These are phyloP conservation scores for Polydrusus cervinus DNA, from an alignment of 2,888 invertebrate genomes.

Conservation along the genomic window DNA sequence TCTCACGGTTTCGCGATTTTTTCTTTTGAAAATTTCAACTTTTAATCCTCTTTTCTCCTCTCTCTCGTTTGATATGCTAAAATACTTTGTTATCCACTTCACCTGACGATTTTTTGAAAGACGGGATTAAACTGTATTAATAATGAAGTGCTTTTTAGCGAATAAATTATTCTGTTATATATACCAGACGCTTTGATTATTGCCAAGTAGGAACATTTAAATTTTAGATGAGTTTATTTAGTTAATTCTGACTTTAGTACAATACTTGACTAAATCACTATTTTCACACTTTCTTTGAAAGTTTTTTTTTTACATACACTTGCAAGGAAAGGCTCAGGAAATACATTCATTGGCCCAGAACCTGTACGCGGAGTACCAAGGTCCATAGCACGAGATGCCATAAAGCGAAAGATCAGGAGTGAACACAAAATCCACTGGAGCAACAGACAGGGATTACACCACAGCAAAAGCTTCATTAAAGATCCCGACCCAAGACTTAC, in stretches of 20 bases:
- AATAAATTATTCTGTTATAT: constrained; percentile 37
- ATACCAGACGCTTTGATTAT: constrained; percentile 38
- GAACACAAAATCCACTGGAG: too few species aligned
- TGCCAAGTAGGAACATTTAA: constrained; percentile 32
- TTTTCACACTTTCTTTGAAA: too few species aligned
- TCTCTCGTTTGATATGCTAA: constrained; percentile 64
- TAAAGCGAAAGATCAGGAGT: too few species aligned
- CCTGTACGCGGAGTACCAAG: too few species aligned
- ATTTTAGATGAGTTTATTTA: constrained; percentile 29
- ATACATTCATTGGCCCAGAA: too few species aligned
- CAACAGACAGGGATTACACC: too few species aligned
- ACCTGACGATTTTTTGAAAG: constrained; percentile 58
- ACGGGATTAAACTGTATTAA: constrained; percentile 51
- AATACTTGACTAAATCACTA: too few species aligned
- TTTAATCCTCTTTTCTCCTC: constrained; percentile 62
- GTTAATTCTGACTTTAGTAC: neutral
- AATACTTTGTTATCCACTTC: constrained; percentile 58
- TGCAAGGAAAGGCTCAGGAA: too few species aligned
- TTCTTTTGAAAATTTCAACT: constrained; percentile 62
- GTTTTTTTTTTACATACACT: too few species aligned
- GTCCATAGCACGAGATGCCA: too few species aligned
- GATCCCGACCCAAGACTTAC: too few species aligned
- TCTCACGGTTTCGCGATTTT: constrained; percentile 55
- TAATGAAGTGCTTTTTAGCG: constrained; percentile 47
- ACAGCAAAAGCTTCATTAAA: too few species aligned